Base-by-base conservation (phyloP, 2,888 invertebrate species). In the Labia minor region DNA sequence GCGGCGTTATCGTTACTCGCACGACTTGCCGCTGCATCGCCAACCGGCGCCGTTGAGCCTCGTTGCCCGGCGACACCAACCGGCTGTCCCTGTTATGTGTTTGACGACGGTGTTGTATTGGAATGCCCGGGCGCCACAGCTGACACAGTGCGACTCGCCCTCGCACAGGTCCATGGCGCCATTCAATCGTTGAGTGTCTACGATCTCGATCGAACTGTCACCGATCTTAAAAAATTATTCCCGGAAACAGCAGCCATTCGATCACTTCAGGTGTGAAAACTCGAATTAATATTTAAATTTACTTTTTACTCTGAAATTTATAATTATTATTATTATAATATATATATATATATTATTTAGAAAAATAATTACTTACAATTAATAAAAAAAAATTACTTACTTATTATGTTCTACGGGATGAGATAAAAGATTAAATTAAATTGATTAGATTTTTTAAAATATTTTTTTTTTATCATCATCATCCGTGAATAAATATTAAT, bases 71-170 rank as follows among this genome's bases (percentile, higher is more conserved):
- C 66, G 67, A 16, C 63, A 66, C 62, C 63, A 37, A 0, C 37
- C 49, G 87, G 88, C 72, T 95, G 94, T 78, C 91, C 92, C 4
- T 95, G 94, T 79, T 93, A 92, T 82, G 90, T 90, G 78, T 91
- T 93, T 78, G 92, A 92, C 79, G 92, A 92, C 81, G 93, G 92
- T 69, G 82, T 94, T 70, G 92, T 90, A 80, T 83, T 94, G 74
- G 93, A 94, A 78, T 94, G 93, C 77, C 90, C 92, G 61, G 89
- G 89, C 65, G 90, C 90, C 62, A 89, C 89, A 66, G 85, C 89
- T 62, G 81, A 83, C 70, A 86, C 89, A 64, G 83, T 93, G 72
- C 86, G 85, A 76, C 83, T 83, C 72, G 88, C 91, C 61, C 80
- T 93, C 72, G 83, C 74, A 1, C 72, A 76, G 49, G 72, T 77